Base-by-base conservation (phyloP, 2,888 invertebrate species). In the Polia nebulosa region DNA sequence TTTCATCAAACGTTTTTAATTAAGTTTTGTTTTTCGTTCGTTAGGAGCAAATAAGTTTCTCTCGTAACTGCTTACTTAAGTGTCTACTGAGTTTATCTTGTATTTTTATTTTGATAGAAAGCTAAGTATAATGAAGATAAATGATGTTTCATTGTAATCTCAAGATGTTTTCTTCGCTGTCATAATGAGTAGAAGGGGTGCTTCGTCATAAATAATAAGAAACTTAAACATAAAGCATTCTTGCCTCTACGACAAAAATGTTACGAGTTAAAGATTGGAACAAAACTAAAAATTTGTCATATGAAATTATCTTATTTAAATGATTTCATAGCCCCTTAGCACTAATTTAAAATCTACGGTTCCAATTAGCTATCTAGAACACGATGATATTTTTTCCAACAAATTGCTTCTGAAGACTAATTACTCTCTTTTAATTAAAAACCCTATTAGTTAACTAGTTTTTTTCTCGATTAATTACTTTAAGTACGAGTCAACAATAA, bases 101-200 rank as follows among this genome's bases (percentile, higher is more conserved):
- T 41, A 34, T 55, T 74, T 51, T 39, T 41, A 13, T 58, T 52
- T 45, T n/a, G 45, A 34, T 49, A 55, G n/a, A 53, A 41, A 52
- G 20, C 51, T 44, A 49, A 72, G 51, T 74, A 29, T 45, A 67
- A 77, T 68, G 39, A 64, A 78, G 63, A 74, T 57, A 29, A 62
- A 78, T 60, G 29, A 22, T 44, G 8, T 65, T 64, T 58, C 29
- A 39, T 34, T 57, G 34, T 65, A 36, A 56, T 64, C 53, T 51
- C 52, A 65, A 56, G 62, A 65, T 62, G 32, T 62, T 51, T 29
- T 65, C 60, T 68, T 8, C 6, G 47, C 44, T 57, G 49, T 44
- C 53, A 25, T 57, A 61, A 34, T 39, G 27, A 51, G 45, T 17
- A 45, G 15, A 59, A 45, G 51, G 49, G 53, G 25, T 77, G 17